Base-by-base conservation (phyloP, 2,888 invertebrate species). In the Dinocampus coccinellae region DNA sequence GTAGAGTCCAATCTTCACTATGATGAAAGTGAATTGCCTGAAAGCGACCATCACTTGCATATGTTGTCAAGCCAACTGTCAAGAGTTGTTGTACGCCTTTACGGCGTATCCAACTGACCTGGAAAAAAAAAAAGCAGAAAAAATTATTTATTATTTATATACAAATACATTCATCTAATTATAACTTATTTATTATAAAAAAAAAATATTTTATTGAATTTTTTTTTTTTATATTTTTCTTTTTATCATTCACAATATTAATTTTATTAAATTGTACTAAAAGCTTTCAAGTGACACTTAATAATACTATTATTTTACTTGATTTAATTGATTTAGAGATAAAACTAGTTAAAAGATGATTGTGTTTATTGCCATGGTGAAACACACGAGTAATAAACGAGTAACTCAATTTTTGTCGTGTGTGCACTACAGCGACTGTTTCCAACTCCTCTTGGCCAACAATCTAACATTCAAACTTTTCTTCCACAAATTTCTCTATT, bases 1-100 rank as follows among this genome's bases (percentile, higher is more conserved):
- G 95, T 75, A 97, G 89, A 74, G 96, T 95, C 96, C 96, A 97
- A 88, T 96, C 96, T 94, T 95, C 95, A 79, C 95, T 94, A 89
- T 95, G 94, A 83, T 94, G 94, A 77, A 95, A 90, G 88, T 96
- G 96, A 79, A 94, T 93, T 60, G 95, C 94, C 84, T 94, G 94
- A 88, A 95, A 96, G 82, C 96, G 90, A 84, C 94, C 95, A 85
- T 97, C 96, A 79, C 95, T 95, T 81, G 95, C 95, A 88, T 96
- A 96, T 2, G 96, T 96, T 55, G 94, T 94, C 79, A 95, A 89
- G 4, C 96, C 96, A 65, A 96, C 96, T 69, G 96, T 97, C 73
- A 96, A 89, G 73, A 97, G 90, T 84, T 95, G 85, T 47, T 82
- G 80, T 83, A 94, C 95, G 89, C 93, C 94, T 89, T 94, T 94